Evolutionary conservation across 2,888 invertebrate genomes (phyloP).

Genomic region (Poecilobothrus nobilitatus): DNA sequence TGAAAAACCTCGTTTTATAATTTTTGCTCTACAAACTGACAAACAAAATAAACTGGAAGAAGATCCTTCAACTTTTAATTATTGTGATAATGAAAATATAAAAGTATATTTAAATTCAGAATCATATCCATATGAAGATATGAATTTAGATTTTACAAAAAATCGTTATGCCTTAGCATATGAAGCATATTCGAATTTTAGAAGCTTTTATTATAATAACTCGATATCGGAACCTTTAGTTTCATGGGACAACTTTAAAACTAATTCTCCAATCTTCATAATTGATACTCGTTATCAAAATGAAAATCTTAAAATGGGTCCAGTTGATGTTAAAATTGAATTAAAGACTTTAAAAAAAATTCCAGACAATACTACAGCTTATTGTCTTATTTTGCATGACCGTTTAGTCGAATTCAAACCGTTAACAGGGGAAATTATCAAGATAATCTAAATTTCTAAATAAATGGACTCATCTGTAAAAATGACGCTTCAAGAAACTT

Average conservation of each 20-base stretch:
- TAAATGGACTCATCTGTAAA: no score
- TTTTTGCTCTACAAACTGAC: conserved; percentile 37
- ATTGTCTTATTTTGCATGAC: conserved; percentile 18
- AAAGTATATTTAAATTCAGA: conserved; percentile 34
- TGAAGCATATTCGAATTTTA: conserved; percentile 21
- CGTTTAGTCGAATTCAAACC: conserved; percentile 17
- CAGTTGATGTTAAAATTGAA: conserved; percentile 18
- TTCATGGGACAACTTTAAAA: conserved; percentile 8
- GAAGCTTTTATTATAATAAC: background rate
- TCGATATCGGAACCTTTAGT: background rate
- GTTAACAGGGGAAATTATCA: conserved; percentile 13
- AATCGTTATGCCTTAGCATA: conserved; percentile 26
- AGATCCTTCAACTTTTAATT: conserved; percentile 25
- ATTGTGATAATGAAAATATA: conserved; percentile 33
- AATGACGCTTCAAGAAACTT: no score
- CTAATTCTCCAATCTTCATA: conserved; percentile 8
- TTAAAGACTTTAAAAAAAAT: conserved; percentile 9
- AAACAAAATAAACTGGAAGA: conserved; percentile 28
- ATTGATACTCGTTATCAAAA: conserved; percentile 13
- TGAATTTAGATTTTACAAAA: conserved; percentile 29
- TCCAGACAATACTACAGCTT: conserved; percentile 11
- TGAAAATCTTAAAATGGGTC: conserved; percentile 12
- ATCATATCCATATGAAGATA: conserved; percentile 33
- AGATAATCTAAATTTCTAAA: conserved; percentile 11
- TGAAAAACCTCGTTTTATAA: conserved; percentile 37